Base-by-base conservation (phyloP, 2,797 vertebrate genomes). In the Sus cebifrons region DNA sequence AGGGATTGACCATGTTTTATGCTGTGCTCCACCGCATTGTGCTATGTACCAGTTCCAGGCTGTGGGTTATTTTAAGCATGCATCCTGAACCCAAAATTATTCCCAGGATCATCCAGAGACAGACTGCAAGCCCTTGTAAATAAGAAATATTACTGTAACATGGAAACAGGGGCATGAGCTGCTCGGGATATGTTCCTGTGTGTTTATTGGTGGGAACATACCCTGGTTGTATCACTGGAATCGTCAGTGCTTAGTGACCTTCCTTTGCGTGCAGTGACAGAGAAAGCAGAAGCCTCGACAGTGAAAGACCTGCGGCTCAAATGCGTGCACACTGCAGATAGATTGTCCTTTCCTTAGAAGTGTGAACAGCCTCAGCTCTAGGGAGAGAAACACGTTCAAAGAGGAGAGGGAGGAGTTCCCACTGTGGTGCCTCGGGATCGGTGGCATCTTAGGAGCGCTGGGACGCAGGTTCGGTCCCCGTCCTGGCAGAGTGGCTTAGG, bases 321-420 rank as follows among this genome's bases (percentile, higher is more conserved):
- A 27, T 92, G 20, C 62, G 23, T 49, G 32, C 25, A 44, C 7
- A 15, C 77, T 44, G 70, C 29, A 52, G 25, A 29, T 92, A 5
- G n/a, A 58, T 78, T 82, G 21, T 93, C 25, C 8, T 89, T 58
- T 29, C 54, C 91, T 92, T 77, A 81, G 86, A 75, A 64, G 49
- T 54, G 18, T 71, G 74, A 82, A 74, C 3, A 78, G n/a, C n/a
- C 52, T 58, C 32, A 58, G 58, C 21, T 67, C 20, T 49, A 13
- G 17, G 60, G 29, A 74, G 54, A 14, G 64, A 21, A 23, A 17
- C 16, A 73, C 17, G 25, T 25, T 8, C 5, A 56, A 83, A 89
- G 40, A 73, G 0, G 16, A 7, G n/a, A 60, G 44, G 40, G 62
- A 81, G 52, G 7, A 60, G 20, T 85, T 81, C 36, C 56, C 44